phyloP scores from a whole-genome alignment of 2,888 invertebrate species.

The Myopa testacea region DNA sequence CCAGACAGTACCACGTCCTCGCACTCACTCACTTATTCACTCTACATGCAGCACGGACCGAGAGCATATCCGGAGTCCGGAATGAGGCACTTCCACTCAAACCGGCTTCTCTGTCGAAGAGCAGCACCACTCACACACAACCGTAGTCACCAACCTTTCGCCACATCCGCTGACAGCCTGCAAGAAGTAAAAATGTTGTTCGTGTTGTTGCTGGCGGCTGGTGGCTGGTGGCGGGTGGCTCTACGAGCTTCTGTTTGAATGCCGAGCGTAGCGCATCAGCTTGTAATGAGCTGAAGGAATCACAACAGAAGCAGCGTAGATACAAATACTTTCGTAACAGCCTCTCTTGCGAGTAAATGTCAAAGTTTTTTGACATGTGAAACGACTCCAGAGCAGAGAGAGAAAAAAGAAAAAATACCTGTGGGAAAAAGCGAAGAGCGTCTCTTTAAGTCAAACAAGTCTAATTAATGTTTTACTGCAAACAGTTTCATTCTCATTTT shows the following conservation, averaged over 20 bases:
- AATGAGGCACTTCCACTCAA: neutral
- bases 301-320: neutral
- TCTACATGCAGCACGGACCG: no score
- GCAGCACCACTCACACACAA: neutral
- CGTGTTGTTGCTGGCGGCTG: neutral
- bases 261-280: neutral
- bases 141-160: neutral
- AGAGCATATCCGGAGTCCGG: neutral
- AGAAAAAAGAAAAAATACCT: neutral
- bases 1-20: no score
- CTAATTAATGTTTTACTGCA: no score
- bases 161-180: neutral
- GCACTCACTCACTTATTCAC: no score
- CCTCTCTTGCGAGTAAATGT: neutral
- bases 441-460: neutral
- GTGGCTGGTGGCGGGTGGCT: no score
- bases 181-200: neutral
- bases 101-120: neutral
- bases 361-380: neutral
- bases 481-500: neutral
- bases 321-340: neutral
- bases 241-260: neutral
- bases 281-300: constrained; percentile 14
- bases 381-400: neutral
- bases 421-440: neutral